Conservation (phyloP, 2,113 vertebrate species). For the Heteronetta atricapilla region DNA sequence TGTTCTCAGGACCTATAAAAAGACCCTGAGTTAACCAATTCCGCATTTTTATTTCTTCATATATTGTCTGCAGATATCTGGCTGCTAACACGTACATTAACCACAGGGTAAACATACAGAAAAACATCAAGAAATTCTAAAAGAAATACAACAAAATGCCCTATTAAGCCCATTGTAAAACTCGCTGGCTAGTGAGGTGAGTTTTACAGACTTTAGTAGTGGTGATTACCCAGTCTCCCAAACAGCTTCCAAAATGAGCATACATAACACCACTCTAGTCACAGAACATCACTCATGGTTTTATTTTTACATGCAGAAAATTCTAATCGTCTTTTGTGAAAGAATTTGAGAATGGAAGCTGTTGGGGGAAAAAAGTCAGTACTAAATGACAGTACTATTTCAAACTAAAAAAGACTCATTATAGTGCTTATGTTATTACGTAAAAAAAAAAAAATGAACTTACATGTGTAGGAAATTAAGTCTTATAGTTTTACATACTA, state of each 20-base stretch:
- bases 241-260: background rate
- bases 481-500: background rate
- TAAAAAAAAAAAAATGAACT: background rate
- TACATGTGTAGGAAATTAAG: background rate
- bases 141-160: background rate
- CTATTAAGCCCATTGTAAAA: background rate
- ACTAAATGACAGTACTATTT: background rate
- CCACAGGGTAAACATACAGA: background rate
- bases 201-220: background rate
- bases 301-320: background rate
- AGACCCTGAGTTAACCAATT: background rate
- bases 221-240: background rate
- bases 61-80: background rate
- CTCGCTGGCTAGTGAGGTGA: background rate
- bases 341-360: background rate
- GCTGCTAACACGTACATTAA: background rate
- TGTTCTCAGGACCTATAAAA: background rate
- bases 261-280: background rate
- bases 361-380: background rate
- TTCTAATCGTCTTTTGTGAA: background rate
- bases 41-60: background rate
- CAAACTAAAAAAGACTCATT: background rate
- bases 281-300: background rate
- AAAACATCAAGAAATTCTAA: background rate
- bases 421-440: background rate